Percentiles rank a stretch among this genome's conserved stretches.
These are phyloP conservation scores for Lagopus muta DNA, from an alignment of 2,113 vertebrate genomes.

Conservation along the genomic window DNA sequence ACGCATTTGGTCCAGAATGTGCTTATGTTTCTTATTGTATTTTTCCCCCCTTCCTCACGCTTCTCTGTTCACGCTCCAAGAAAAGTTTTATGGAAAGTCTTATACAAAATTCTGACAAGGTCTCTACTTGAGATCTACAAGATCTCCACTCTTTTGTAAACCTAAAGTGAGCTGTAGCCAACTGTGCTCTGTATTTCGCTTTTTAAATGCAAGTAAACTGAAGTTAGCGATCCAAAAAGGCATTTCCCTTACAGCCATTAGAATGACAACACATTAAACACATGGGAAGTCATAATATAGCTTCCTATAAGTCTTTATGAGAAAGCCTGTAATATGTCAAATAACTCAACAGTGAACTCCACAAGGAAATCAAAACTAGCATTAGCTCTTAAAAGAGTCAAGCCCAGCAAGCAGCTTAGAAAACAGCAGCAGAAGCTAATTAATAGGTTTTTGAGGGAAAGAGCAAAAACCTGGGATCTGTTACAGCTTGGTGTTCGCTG, in stretches of 20 bases:
- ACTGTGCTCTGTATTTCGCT: not conserved
- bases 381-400: not conserved
- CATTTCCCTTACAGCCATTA: constrained; percentile 51
- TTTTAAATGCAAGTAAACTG: constrained; percentile 34
- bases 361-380: not conserved
- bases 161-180: not conserved
- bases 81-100: not conserved
- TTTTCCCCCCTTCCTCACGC: not conserved
- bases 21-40: not conserved
- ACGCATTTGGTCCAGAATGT: not conserved
- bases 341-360: not conserved
- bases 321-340: constrained; percentile 10
- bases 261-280: constrained; percentile 37
- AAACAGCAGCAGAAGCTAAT: not conserved
- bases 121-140: not conserved
- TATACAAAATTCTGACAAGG: not conserved
- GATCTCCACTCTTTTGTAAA: not conserved
- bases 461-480: not conserved
- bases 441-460: not conserved
- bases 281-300: not conserved
- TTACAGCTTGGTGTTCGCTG: not conserved
- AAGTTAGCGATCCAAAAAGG: constrained; percentile 37
- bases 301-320: constrained; percentile 48
- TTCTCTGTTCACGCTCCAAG: not conserved
- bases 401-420: not conserved